phyloP scores from a whole-genome alignment of 2,113 vertebrate species.

The Ranitomeya variabilis region DNA sequence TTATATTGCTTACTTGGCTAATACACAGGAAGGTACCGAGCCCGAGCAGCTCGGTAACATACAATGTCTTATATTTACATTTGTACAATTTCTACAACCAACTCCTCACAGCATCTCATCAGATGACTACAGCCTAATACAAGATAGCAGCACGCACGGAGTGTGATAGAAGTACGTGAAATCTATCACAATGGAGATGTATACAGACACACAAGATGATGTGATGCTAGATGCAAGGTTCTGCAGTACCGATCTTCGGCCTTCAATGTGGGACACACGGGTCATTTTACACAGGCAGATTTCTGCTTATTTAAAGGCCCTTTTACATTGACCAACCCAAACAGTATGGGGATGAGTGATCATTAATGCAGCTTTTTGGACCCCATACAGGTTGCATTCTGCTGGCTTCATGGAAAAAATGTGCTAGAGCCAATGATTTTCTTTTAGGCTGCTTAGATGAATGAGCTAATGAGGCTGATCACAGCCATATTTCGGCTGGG shows the following conservation, averaged over 20 bases:
- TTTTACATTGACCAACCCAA: too few relatives aligned
- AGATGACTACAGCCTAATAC: not conserved
- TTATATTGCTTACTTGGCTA: not conserved
- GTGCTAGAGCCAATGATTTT: too few relatives aligned
- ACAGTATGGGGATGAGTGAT: too few relatives aligned
- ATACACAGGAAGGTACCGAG: not conserved
- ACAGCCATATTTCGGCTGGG: too few relatives aligned
- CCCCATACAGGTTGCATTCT: too few relatives aligned
- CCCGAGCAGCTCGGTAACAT: not conserved
- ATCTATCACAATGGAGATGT: not conserved
- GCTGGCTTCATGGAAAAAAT: too few relatives aligned
- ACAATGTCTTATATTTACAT: conserved; percentile 21
- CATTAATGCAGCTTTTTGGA: too few relatives aligned
- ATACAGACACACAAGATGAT: not conserved
- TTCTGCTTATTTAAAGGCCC: too few relatives aligned
- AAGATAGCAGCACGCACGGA: not conserved
- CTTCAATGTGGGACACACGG: not conserved
- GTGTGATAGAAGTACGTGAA: not conserved
- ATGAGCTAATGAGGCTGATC: too few relatives aligned
- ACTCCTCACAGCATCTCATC: not conserved
- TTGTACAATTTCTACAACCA: conserved; percentile 23
- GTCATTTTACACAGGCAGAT: too few relatives aligned
- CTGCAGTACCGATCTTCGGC: not conserved
- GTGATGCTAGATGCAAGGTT: not conserved
- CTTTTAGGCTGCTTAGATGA: too few relatives aligned